Base-by-base conservation (phyloP, 2,888 invertebrate species). In the Encarsia formosa region DNA sequence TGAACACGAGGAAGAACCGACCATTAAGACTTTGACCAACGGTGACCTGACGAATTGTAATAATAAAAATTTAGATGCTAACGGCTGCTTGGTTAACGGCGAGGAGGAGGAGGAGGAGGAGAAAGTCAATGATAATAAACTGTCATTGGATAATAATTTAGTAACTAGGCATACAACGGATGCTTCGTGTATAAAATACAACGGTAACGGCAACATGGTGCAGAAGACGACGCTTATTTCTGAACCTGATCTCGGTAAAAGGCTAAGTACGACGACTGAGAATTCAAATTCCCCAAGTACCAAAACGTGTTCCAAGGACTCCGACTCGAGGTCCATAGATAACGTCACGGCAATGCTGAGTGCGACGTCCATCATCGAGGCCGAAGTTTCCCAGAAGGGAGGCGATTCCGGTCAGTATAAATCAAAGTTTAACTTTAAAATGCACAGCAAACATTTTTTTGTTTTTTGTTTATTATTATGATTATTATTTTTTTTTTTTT, bases 201-300 rank as follows among this genome's bases (percentile, higher is more conserved):
- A n/a, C n/a, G n/a, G n/a, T n/a, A n/a, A n/a, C n/a, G n/a, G n/a
- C n/a, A n/a, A n/a, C n/a, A 63, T 65, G 11, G 59, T 70, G 9
- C 69, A 72, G 49, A 54, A 68, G 8, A 71, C 71, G 1, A 69
- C 71, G 1, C 69, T 66, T 0, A 69, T 69, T 1, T 67, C 70
- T 24, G 54, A 66, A 19, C 61, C 63, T 18, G 54, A 31, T 4
- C 3, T 11, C 1, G n/a, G n/a, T n/a, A n/a, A n/a, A n/a, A n/a
- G n/a, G n/a, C n/a, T n/a, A n/a, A n/a, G n/a, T n/a, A n/a, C n/a
- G n/a, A n/a, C n/a, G n/a, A n/a, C n/a, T n/a, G n/a, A n/a, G n/a
- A n/a, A n/a, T n/a, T n/a, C n/a, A n/a, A n/a, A n/a, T n/a, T n/a
- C n/a, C n/a, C n/a, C n/a, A n/a, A n/a, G n/a, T n/a, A 15, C 5